Evolutionary conservation across 2,888 invertebrate species (phyloP).

Genomic region (Cryptocephalus moraei): DNA sequence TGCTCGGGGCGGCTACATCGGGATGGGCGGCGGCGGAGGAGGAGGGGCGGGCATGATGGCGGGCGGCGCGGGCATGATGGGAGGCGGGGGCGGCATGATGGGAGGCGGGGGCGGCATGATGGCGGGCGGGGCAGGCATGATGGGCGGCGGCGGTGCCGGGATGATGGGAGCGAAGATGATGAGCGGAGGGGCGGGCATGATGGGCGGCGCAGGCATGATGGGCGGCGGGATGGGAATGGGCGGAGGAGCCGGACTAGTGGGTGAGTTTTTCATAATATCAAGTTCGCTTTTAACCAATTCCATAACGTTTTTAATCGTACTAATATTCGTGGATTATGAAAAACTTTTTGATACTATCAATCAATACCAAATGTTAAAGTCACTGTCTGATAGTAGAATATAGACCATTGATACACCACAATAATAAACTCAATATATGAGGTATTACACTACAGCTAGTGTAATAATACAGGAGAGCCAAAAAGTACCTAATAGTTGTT

Average conservation of each 20-base stretch:
- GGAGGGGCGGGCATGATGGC: slow-evolving; percentile 24
- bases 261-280: neutral
- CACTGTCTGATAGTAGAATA: too few species aligned
- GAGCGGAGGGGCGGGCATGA: slow-evolving; percentile 8
- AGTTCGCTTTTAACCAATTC: too few species aligned
- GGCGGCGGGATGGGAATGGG: slow-evolving; percentile 20
- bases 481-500: too few species aligned
- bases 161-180: slow-evolving; percentile 9
- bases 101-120: slow-evolving; percentile 16
- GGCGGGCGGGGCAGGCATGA: slow-evolving; percentile 13
- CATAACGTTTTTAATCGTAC: too few species aligned
- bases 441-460: too few species aligned
- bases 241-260: slow-evolving; percentile 1
- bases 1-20: slow-evolving; percentile 30
- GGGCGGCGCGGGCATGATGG: slow-evolving; percentile 21
- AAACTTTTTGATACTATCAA: too few species aligned
- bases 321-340: too few species aligned
- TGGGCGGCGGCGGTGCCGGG: slow-evolving; percentile 18
- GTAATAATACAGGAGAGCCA: too few species aligned
- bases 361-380: too few species aligned
- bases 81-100: slow-evolving; percentile 25
- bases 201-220: slow-evolving; percentile 33
- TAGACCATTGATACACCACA: too few species aligned
- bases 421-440: too few species aligned
- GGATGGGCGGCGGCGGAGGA: slow-evolving; percentile 4